These are phyloP conservation scores for Passer montanus DNA, from an alignment of 2,113 vertebrate genomes.

Conservation along the genomic window DNA sequence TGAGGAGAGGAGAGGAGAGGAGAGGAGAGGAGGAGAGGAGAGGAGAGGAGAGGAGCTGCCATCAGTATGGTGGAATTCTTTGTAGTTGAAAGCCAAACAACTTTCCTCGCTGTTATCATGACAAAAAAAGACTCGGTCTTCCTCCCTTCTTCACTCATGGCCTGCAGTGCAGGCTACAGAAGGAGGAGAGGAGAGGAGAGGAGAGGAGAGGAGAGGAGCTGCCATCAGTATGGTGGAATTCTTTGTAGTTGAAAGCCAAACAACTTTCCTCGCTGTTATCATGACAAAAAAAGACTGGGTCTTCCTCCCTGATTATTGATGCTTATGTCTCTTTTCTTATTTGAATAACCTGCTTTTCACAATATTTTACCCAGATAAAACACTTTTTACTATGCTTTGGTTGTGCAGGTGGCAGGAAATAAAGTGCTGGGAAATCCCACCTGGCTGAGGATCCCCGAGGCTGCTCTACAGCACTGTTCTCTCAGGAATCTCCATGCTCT, in stretches of 20 bases:
- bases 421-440: constrained; percentile 6
- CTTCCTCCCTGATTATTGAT: not conserved
- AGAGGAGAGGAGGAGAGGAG: not conserved
- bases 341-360: not conserved
- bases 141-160: too few relatives aligned
- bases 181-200: not conserved
- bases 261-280: not conserved
- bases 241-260: not conserved
- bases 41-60: not conserved
- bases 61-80: too few relatives aligned
- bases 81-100: too few relatives aligned
- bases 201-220: not conserved
- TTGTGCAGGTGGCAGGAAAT: constrained; percentile 25
- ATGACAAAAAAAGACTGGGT: not conserved
- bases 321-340: not conserved
- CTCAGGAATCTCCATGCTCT: not conserved
- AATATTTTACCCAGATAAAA: not conserved
- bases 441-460: not conserved
- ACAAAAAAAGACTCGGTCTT: too few relatives aligned
- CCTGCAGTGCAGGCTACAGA: too few relatives aligned
- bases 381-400: not conserved
- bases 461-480: not conserved
- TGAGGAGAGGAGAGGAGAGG: not conserved
- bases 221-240: not conserved
- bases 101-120: too few relatives aligned